Base-by-base conservation (phyloP, 2,797 vertebrate genomes). In the Anas flavirostris region DNA sequence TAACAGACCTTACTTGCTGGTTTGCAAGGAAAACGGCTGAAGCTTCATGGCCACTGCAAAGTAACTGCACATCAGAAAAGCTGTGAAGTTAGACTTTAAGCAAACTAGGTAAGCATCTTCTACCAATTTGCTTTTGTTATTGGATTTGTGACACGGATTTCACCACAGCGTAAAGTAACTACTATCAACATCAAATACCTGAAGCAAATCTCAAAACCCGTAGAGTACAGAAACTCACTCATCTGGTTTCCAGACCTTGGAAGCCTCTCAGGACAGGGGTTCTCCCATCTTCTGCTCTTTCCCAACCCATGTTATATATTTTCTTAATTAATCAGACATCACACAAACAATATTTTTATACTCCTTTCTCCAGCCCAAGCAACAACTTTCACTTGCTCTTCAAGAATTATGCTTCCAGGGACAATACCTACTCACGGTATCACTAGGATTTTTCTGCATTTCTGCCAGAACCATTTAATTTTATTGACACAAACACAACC, bases 201-300 rank as follows among this genome's bases (percentile, higher is more conserved):
- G 43, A 86, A 79, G 89, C 79, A 18, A 67, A 73, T 48, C 55
- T 48, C 79, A 86, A 86, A 92, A 62, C 28, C 37, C 55, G 12
- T 19, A 28, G 41, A 82, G 48, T n/a, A 55, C 43, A 31, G 66
- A 50, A 52, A 63, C 69, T 94, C 39, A 48, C 66, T 78, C 82
- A 62, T 53, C 66, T 90, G 37, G 39, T 90, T 94, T 69, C 52
- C 76, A 95, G 67, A 72, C 66, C 91, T 46, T 66, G 82, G 69
- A 95, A 94, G 55, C 56, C 63, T 73, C 82, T 78, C 66, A 48
- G 46, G 90, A 93, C 52, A 88, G 74, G 76, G 69, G 75, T 91
- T 89, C 85, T 75, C 70, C 23, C 52, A 90, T 53, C 48, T 67
- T 69, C 39, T 58, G 43, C 67, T 81, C 39, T 46, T 88, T 67